Evolutionary conservation across 2,113 vertebrate genomes (phyloP).

Genomic region (Pseudolaguvia tuberculata): DNA sequence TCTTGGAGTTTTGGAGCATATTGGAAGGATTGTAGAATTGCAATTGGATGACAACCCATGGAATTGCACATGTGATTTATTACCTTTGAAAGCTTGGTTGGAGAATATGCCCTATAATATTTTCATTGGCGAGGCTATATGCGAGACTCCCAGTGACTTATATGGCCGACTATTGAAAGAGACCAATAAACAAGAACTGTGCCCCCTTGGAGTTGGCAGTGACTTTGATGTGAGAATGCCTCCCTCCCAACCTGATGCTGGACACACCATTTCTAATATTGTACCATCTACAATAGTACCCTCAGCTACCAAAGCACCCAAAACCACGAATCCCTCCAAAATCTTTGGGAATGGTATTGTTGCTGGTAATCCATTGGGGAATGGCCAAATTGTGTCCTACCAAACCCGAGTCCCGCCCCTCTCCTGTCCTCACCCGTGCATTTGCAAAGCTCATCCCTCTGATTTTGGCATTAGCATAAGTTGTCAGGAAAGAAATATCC

Average conservation of each 20-base stretch:
- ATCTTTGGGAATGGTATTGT: conserved; percentile 95
- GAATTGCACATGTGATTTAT: conserved; percentile 97
- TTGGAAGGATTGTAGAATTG: conserved; percentile 90
- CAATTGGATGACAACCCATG: conserved; percentile 97
- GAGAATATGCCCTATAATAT: conserved; percentile 99
- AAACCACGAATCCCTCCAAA: conserved; percentile 90
- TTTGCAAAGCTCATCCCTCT: conserved; percentile 92
- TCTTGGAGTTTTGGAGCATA: conserved; percentile 94
- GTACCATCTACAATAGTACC: conserved; percentile 78
- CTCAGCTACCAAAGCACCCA: conserved; percentile 82
- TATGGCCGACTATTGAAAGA: conserved; percentile 94
- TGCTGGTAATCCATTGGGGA: conserved; percentile 81
- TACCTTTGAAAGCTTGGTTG: conserved; percentile 94
- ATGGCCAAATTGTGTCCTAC: conserved; percentile 87
- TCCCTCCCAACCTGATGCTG: conserved; percentile 75
- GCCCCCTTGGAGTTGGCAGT: conserved; percentile 89
- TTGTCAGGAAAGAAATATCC: conserved; percentile 91
- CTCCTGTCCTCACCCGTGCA: conserved; percentile 82
- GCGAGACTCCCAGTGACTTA: conserved; percentile 92
- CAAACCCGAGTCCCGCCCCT: conserved; percentile 87
- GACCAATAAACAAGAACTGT: conserved; percentile 94
- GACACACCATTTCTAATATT: conserved; percentile 76
- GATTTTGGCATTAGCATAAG: conserved; percentile 94
- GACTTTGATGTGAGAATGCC: conserved; percentile 91
- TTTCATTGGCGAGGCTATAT: conserved; percentile 96